Percentiles rank a stretch among this genome's conserved stretches.
phyloP scores from a whole-genome alignment of 2,113 vertebrate genomes.

The Labeo rohita region DNA sequence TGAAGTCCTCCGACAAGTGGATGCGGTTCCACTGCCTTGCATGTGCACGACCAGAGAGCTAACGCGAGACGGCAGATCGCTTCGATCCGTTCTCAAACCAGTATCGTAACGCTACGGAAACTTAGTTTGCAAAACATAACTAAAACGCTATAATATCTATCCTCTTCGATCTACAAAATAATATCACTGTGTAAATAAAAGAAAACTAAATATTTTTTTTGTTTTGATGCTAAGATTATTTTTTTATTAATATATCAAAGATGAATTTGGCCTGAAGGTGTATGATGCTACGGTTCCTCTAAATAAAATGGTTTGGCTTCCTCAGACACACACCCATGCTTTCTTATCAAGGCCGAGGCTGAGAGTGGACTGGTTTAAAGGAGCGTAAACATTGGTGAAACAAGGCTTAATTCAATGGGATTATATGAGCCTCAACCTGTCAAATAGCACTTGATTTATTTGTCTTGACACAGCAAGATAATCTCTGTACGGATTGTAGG shows the following conservation, averaged over 20 bases:
- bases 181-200: slow-evolving; percentile 82
- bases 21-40: slow-evolving; percentile 91
- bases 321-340: neutral
- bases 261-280: neutral
- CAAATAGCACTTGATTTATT: slow-evolving; percentile 78
- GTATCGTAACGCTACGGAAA: slow-evolving; percentile 77
- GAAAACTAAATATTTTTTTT: slow-evolving; percentile 56
- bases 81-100: slow-evolving; percentile 88
- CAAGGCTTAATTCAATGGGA: neutral
- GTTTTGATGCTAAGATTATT: slow-evolving; percentile 87
- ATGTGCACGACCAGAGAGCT: slow-evolving; percentile 92
- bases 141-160: slow-evolving; percentile 74
- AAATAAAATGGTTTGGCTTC: neutral
- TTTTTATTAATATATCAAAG: slow-evolving; percentile 59
- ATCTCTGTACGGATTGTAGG: neutral
- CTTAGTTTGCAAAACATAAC: slow-evolving; percentile 65
- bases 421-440: slow-evolving; percentile 83
- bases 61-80: slow-evolving; percentile 86
- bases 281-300: slow-evolving; percentile 6
- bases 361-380: slow-evolving; percentile 7
- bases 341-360: neutral
- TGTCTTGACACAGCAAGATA: slow-evolving; percentile 58
- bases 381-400: neutral
- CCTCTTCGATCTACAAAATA: slow-evolving; percentile 74
- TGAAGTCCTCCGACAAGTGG: slow-evolving; percentile 85